Conservation (phyloP, 2,797 vertebrate species). For the Serranus cabrilla region DNA sequence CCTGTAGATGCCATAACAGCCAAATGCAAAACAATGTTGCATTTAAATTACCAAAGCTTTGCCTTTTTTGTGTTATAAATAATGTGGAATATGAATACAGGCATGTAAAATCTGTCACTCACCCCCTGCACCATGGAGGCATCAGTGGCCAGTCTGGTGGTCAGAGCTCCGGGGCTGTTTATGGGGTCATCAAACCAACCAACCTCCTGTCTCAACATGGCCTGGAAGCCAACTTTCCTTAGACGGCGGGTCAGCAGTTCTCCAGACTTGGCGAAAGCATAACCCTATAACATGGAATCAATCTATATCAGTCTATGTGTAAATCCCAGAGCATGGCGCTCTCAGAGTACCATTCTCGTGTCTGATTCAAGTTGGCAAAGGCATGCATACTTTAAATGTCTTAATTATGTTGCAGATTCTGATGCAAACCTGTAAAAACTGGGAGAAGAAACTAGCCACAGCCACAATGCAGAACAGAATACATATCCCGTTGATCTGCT, state of each 20-base stretch:
- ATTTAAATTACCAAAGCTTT: not conserved
- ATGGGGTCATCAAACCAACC: slow-evolving; percentile 87
- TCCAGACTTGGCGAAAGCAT: slow-evolving; percentile 87
- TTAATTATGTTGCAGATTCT: slow-evolving; percentile 7
- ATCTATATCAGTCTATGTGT: not conserved
- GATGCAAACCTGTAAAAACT: slow-evolving; percentile 86
- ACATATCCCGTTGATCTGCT: slow-evolving; percentile 84
- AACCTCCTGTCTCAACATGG: slow-evolving; percentile 87
- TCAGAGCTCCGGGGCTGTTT: slow-evolving; percentile 87
- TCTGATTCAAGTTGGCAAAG: not conserved
- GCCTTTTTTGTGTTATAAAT: not conserved
- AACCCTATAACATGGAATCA: slow-evolving; percentile 75
- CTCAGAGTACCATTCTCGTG: not conserved
- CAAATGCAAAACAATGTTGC: not conserved
- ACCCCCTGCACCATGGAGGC: slow-evolving; percentile 89
- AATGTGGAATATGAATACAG: not conserved
- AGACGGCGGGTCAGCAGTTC: slow-evolving; percentile 86
- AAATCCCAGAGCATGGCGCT: not conserved
- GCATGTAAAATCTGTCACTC: slow-evolving; percentile 18
- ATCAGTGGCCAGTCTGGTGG: slow-evolving; percentile 87
- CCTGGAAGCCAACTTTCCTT: slow-evolving; percentile 86
- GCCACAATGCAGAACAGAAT: slow-evolving; percentile 86
- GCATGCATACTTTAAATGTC: not conserved
- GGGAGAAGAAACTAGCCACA: slow-evolving; percentile 82
- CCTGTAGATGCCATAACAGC: slow-evolving; percentile 69